These are phyloP conservation scores for Danaus plexippus DNA, from an alignment of 1,140 invertebrate species.

Conservation along the genomic window DNA sequence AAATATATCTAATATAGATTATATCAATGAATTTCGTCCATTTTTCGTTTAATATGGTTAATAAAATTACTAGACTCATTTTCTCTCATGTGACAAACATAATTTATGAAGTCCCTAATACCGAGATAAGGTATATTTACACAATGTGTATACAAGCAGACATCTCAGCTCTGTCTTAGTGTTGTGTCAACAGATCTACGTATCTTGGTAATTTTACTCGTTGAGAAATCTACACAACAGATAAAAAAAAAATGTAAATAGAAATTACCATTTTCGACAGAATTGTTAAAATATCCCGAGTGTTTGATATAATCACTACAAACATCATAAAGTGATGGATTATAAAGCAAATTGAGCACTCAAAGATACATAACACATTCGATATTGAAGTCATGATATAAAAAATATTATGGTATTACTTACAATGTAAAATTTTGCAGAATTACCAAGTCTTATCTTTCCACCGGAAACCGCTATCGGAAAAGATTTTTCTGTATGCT, in stretches of 20 bases:
- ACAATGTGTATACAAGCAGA: slow-evolving; percentile 59
- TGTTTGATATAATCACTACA: slow-evolving; percentile 26
- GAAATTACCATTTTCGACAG: slow-evolving; percentile 47
- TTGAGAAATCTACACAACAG: slow-evolving; percentile 59
- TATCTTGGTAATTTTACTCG: slow-evolving; percentile 63
- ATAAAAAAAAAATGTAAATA: slow-evolving; percentile 58
- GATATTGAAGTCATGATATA: too few species aligned
- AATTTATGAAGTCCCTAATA: slow-evolving; percentile 71
- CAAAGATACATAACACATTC: too few species aligned
- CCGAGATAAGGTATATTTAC: slow-evolving; percentile 67
- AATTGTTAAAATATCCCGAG: slow-evolving; percentile 31
- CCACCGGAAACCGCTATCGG: too few species aligned
- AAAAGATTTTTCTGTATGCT: too few species aligned
- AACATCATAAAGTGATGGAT: slow-evolving; percentile 3
- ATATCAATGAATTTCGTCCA: slow-evolving; percentile 50
- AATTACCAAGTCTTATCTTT: too few species aligned
- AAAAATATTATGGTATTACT: too few species aligned
- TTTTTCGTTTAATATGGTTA: neutral
- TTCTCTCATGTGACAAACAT: slow-evolving; percentile 64
- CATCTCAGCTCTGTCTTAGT: slow-evolving; percentile 63
- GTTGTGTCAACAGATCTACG: slow-evolving; percentile 64
- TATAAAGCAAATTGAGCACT: too few species aligned
- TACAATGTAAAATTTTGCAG: too few species aligned
- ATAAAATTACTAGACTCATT: slow-evolving; percentile 39
- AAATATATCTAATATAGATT: too few species aligned